A percentile compares a stretch with the other conserved stretches of the same genome.
phyloP scores from a whole-genome alignment of 2,797 vertebrate species.

The Semotilus atromaculatus region DNA sequence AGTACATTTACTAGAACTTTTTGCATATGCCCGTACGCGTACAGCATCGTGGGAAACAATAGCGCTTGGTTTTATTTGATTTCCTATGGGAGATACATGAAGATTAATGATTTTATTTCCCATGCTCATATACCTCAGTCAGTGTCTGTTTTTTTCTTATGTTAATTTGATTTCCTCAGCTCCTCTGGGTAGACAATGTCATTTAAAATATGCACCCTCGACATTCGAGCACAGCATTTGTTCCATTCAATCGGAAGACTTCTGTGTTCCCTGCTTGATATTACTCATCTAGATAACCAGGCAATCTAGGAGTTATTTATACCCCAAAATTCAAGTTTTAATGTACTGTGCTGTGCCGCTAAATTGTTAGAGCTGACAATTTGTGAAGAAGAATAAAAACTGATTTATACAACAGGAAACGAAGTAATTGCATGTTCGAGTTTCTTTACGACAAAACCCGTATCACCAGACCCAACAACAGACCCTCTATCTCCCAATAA shows the following conservation, averaged over 20 bases:
- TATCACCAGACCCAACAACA: too few species aligned
- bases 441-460: conserved; percentile 17
- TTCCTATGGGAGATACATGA: conserved; percentile 65
- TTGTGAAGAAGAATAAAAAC: conserved; percentile 29
- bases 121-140: conserved; percentile 61
- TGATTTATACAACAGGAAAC: conserved; percentile 32
- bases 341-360: conserved; percentile 16
- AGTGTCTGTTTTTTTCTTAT: conserved; percentile 54
- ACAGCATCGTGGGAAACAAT: conserved; percentile 60
- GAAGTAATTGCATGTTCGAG: conserved; percentile 23
- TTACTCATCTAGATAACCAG: conserved; percentile 60
- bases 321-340: conserved; percentile 45
- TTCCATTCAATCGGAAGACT: conserved; percentile 47
- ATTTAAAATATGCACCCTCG: conserved; percentile 65
- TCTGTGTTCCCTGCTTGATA: conserved; percentile 49
- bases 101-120: conserved; percentile 69
- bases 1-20: conserved; percentile 17
- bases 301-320: conserved; percentile 56
- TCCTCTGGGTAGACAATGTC: conserved; percentile 63
- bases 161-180: conserved; percentile 63
- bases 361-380: conserved; percentile 37
- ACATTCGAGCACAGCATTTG: conserved; percentile 43
- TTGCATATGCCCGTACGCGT: conserved; percentile 48
- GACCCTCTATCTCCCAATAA: neutral
- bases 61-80: conserved; percentile 61